Percentiles rank a stretch among this genome's conserved stretches.
phyloP scores from a whole-genome alignment of 2,888 invertebrate species.

The Polylopha cassiicola region DNA sequence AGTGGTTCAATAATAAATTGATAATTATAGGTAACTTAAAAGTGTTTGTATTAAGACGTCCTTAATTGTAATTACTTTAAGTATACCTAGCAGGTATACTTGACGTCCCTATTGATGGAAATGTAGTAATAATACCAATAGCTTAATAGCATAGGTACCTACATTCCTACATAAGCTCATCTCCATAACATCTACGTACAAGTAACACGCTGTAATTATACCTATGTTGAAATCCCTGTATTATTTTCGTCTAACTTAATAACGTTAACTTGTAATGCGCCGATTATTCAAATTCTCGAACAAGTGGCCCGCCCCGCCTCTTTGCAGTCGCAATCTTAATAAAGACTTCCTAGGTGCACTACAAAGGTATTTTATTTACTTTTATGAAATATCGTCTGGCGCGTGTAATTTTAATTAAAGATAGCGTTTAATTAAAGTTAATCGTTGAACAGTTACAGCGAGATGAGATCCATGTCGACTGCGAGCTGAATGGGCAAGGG shows the following conservation, averaged over 20 bases:
- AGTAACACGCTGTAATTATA: conserved; percentile 38
- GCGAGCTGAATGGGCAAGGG: conserved; percentile 24
- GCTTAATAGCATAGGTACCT: too few relatives aligned
- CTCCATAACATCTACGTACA: conserved; percentile 27
- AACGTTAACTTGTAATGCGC: conserved; percentile 55
- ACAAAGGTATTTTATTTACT: conserved; percentile 53
- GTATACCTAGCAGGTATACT: too few relatives aligned
- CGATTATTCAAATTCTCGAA: conserved; percentile 70
- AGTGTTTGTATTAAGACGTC: too few relatives aligned
- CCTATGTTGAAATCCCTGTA: conserved; percentile 44
- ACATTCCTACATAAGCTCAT: too few relatives aligned
- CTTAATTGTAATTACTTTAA: too few relatives aligned
- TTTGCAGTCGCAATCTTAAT: conserved; percentile 73
- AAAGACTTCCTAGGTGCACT: conserved; percentile 72
- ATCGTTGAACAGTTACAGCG: conserved; percentile 49
- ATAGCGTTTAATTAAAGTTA: conserved; percentile 69
- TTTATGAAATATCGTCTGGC: conserved; percentile 54
- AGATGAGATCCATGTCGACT: conserved; percentile 43
- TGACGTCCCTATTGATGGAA: too few relatives aligned
- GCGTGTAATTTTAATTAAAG: conserved; percentile 66
- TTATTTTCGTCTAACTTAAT: conserved; percentile 48
- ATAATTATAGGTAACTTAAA: too few relatives aligned
- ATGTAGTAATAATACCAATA: too few relatives aligned
- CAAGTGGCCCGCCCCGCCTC: conserved; percentile 64
- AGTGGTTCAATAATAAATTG: too few relatives aligned